phyloP scores from a whole-genome alignment of 1,140 invertebrate species.

The Drosophila pectinifera region DNA sequence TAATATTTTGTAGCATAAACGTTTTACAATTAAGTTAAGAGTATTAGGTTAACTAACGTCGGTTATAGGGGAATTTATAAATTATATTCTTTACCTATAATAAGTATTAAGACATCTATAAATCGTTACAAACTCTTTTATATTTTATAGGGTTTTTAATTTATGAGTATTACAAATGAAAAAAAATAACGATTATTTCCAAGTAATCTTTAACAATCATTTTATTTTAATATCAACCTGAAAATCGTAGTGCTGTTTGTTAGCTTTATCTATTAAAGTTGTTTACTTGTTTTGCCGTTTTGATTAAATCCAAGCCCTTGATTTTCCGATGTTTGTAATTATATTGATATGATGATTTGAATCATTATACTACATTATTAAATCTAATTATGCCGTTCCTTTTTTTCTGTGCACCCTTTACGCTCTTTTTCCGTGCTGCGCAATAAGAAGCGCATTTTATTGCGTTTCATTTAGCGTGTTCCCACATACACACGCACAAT shows the following conservation, averaged over 20 bases:
- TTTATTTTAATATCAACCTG: not conserved
- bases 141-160: no score
- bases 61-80: no score
- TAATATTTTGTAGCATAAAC: no score
- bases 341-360: not conserved
- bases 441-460: constrained; percentile 75
- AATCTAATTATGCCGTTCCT: not conserved
- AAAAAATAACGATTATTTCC: no score
- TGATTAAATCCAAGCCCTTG: not conserved
- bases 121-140: no score
- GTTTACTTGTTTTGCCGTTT: not conserved
- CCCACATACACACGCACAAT: constrained; percentile 29
- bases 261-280: not conserved
- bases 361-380: not conserved
- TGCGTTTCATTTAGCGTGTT: constrained; percentile 66
- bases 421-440: constrained; percentile 52
- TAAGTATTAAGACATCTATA: no score
- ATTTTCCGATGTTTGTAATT: not conserved
- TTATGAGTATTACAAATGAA: no score
- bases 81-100: no score
- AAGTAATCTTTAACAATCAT: no score
- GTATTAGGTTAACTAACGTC: no score
- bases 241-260: not conserved
- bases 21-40: no score
- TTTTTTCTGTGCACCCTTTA: constrained; percentile 23